A percentile compares a stretch with the other conserved stretches of the same genome.
Conservation (phyloP, 1,140 invertebrate species). For the Psilanteris sp. region DNA sequence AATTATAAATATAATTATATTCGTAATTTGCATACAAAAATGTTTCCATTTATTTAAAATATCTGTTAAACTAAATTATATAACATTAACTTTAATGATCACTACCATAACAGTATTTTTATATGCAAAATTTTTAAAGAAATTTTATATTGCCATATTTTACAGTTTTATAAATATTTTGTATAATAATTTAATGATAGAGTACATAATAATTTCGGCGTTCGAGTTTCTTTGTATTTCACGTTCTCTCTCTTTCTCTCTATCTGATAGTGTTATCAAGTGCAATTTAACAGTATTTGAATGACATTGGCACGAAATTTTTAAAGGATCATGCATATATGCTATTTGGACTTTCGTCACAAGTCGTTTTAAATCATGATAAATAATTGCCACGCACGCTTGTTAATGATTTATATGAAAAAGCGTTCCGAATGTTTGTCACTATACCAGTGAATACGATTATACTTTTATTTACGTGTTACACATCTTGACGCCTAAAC, state of each 20-base stretch:
- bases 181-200: conserved; percentile 43
- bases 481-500: conserved; percentile 22
- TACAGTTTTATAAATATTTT: conserved; percentile 38
- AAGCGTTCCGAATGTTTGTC: conserved; percentile 47
- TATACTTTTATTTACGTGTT: conserved; percentile 34
- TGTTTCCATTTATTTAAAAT: too few relatives aligned
- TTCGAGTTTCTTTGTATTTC: conserved; percentile 55
- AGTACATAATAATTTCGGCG: conserved; percentile 51
- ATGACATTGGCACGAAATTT: conserved; percentile 68
- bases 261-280: conserved; percentile 59
- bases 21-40: too few relatives aligned
- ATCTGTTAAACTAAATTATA: too few relatives aligned
- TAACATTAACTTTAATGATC: too few relatives aligned
- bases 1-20: too few relatives aligned
- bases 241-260: conserved; percentile 63
- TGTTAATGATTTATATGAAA: conserved; percentile 57
- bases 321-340: conserved; percentile 60
- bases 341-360: conserved; percentile 53
- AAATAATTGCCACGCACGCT: conserved; percentile 54
- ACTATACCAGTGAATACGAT: conserved; percentile 47
- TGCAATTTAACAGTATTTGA: conserved; percentile 57
- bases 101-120: too few relatives aligned
- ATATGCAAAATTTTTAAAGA: too few relatives aligned
- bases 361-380: conserved; percentile 38
- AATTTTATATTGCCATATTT: conserved; percentile 62